These are phyloP conservation scores for Setipinna tenuifilis DNA, from an alignment of 2,797 vertebrate genomes.

Conservation along the genomic window DNA sequence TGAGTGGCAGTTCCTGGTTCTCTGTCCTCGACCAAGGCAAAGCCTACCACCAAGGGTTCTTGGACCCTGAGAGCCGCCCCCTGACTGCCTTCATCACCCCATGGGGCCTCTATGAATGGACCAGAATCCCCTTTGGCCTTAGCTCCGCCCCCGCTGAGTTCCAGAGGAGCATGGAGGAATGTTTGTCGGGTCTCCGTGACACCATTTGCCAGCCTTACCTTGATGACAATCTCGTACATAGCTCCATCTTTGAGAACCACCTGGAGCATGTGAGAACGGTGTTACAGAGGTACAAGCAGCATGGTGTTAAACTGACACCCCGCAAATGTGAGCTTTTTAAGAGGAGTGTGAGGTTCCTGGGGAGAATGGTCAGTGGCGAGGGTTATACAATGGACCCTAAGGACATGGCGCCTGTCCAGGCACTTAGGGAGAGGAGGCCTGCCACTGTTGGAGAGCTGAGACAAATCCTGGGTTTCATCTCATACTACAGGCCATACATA, in stretches of 20 bases:
- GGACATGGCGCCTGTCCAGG: neutral
- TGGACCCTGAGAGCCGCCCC: conserved; percentile 18
- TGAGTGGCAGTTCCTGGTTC: conserved; percentile 35
- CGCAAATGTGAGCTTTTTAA: conserved; percentile 19
- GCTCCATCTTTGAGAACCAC: conserved; percentile 28
- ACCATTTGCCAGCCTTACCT: conserved; percentile 5
- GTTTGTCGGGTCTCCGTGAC: conserved; percentile 22
- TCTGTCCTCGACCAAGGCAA: conserved; percentile 24
- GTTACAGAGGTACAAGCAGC: conserved; percentile 27
- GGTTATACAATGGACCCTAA: neutral
- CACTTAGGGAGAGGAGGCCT: conserved; percentile 1
- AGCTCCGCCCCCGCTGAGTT: conserved; percentile 10
- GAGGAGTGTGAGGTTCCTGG: neutral
- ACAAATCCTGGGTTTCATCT: neutral
- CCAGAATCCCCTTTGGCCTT: too few relatives aligned
- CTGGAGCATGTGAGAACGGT: conserved; percentile 12
- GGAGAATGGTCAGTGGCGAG: neutral
- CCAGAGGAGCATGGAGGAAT: conserved; percentile 34
- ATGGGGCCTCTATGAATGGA: neutral
- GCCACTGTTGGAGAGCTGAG: conserved; percentile 19
- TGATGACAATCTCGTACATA: neutral
- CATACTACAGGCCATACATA: neutral
- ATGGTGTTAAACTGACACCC: conserved; percentile 26
- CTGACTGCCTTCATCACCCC: conserved; percentile 21
- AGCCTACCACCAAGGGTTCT: conserved; percentile 25